A percentile compares a stretch with the other conserved stretches of the same genome.
These are phyloP conservation scores for Elymnias hypermnestra DNA, from an alignment of 1,140 invertebrate genomes.

Conservation along the genomic window DNA sequence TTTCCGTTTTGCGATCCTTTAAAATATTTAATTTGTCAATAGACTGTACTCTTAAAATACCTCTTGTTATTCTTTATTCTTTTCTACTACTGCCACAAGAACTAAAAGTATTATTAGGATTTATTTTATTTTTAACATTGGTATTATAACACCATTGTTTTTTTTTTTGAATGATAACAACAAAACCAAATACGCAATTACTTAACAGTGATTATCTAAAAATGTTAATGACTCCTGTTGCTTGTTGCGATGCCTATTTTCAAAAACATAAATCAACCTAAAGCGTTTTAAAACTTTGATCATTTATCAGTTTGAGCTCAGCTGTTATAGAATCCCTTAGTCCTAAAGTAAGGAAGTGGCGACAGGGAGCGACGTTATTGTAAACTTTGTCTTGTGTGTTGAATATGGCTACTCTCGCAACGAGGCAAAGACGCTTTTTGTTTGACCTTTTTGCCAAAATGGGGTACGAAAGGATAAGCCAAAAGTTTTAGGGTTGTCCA, in stretches of 20 bases:
- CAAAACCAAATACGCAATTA: not conserved
- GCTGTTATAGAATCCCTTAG: constrained; percentile 43
- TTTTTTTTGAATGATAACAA: too few relatives aligned
- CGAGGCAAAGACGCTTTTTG: constrained; percentile 7
- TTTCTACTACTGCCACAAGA: too few relatives aligned
- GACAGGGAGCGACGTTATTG: constrained; percentile 26
- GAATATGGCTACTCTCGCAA: not conserved
- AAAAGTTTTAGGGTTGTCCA: constrained; percentile 12
- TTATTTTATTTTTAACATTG: too few relatives aligned
- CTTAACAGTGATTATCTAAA: not conserved
- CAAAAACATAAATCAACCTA: constrained; percentile 34
- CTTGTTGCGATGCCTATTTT: constrained; percentile 27
- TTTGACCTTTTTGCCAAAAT: not conserved
- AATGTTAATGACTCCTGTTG: constrained; percentile 10
- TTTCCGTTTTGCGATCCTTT: too few relatives aligned
- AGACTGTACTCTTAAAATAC: too few relatives aligned
- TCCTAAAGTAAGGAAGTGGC: constrained; percentile 41
- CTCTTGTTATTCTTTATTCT: too few relatives aligned
- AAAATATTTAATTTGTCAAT: too few relatives aligned
- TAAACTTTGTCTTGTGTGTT: constrained; percentile 9
- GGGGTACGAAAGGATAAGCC: constrained; percentile 13
- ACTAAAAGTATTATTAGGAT: too few relatives aligned
- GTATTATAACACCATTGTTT: too few relatives aligned
- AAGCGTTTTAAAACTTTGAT: constrained; percentile 42
- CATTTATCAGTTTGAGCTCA: constrained; percentile 54